A percentile compares a stretch with the other conserved stretches of the same genome.
Conservation (phyloP, 2,888 invertebrate genomes). For the Drosophila putrida region DNA sequence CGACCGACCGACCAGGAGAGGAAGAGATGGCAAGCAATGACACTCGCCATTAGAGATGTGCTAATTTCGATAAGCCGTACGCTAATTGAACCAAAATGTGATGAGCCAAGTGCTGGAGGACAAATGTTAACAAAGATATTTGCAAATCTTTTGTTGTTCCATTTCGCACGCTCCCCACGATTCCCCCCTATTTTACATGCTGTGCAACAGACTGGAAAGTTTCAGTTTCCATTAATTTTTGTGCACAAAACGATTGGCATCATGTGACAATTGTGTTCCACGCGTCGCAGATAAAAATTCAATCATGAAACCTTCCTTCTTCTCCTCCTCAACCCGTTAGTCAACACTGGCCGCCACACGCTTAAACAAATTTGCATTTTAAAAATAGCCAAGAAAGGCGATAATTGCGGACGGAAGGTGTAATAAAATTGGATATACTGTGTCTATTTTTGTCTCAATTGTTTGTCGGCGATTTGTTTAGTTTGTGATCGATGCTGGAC, state of each 20-base stretch:
- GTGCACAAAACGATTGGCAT: slow-evolving; percentile 19
- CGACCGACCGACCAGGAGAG: slow-evolving; percentile 2
- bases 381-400: slow-evolving; percentile 62
- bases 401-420: slow-evolving; percentile 54
- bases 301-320: slow-evolving; percentile 5
- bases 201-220: slow-evolving; percentile 72
- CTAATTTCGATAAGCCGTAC: slow-evolving; percentile 62
- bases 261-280: slow-evolving; percentile 43
- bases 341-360: slow-evolving; percentile 10
- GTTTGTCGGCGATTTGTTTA: slow-evolving; percentile 16
- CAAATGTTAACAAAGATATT: slow-evolving; percentile 8
- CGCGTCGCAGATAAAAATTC: slow-evolving; percentile 15
- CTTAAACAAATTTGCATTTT: slow-evolving; percentile 17
- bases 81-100: slow-evolving; percentile 64
- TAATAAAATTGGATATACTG: slow-evolving; percentile 32
- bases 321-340: not conserved
- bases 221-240: slow-evolving; percentile 22
- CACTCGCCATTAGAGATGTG: slow-evolving; percentile 62
- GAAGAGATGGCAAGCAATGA: slow-evolving; percentile 12
- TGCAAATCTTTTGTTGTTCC: slow-evolving; percentile 42
- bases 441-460: slow-evolving; percentile 56
- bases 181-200: not conserved
- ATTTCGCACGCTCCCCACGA: slow-evolving; percentile 27
- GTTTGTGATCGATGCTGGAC: slow-evolving; percentile 1
- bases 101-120: slow-evolving; percentile 6